Evolutionary conservation across 2,888 invertebrate genomes (phyloP).

Genomic region (Merodon equestris): DNA sequence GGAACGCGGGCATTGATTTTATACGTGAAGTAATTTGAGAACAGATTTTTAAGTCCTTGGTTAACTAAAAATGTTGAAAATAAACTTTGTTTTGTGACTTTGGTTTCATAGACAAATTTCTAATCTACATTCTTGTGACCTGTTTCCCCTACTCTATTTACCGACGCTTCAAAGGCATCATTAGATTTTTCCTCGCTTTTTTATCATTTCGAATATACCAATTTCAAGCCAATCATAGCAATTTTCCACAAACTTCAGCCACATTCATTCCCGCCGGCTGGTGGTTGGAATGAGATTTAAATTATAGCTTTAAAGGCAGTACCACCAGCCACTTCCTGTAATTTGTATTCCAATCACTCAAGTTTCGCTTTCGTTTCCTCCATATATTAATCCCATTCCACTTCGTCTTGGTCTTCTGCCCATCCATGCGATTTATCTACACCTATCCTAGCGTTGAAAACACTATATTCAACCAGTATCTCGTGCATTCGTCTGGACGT

Average conservation of each 20-base stretch:
- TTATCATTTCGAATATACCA: too few species aligned
- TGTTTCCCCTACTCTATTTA: too few species aligned
- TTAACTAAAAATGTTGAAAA: too few species aligned
- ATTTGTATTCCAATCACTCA: slow-evolving; percentile 61
- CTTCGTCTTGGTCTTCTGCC: not conserved
- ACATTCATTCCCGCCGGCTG: not conserved
- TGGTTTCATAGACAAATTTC: too few species aligned
- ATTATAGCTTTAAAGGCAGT: slow-evolving; percentile 6
- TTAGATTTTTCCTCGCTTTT: too few species aligned
- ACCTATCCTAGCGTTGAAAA: slow-evolving; percentile 21
- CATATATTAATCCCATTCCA: slow-evolving; percentile 12
- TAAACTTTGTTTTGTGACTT: too few species aligned
- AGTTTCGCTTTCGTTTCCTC: slow-evolving; percentile 39
- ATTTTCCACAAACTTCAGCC: not conserved
- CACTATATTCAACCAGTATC: slow-evolving; percentile 37
- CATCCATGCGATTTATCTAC: not conserved
- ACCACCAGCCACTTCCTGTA: slow-evolving; percentile 38
- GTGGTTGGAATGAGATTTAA: slow-evolving; percentile 5
- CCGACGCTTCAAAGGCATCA: too few species aligned
- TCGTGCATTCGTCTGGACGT: slow-evolving; percentile 27
- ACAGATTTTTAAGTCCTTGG: not conserved
- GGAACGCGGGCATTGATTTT: too few species aligned
- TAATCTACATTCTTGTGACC: too few species aligned
- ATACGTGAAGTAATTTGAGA: not conserved
- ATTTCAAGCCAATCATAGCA: too few species aligned